These are phyloP conservation scores for Folsomia candida DNA, from an alignment of 2,888 invertebrate species.

Conservation along the genomic window DNA sequence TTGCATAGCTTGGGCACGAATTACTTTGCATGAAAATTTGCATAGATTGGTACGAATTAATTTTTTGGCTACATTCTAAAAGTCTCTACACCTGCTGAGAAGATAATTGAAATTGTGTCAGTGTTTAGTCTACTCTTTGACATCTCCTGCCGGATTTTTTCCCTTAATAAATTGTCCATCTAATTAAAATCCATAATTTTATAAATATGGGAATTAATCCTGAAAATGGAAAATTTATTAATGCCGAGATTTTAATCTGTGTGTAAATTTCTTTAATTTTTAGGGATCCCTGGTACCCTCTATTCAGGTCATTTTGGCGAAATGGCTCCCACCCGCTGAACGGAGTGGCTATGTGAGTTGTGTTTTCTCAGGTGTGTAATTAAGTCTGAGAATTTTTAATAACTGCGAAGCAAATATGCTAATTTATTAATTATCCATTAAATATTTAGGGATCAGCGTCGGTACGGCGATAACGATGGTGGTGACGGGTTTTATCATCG, in stretches of 20 bases:
- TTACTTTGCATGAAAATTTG: too few species aligned
- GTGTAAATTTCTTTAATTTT: neutral
- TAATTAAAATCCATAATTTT: too few species aligned
- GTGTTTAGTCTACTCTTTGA: too few species aligned
- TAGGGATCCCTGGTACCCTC: conserved; percentile 43
- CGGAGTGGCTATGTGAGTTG: conserved; percentile 50
- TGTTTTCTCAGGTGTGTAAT: conserved; percentile 50
- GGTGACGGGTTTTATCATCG: conserved; percentile 77
- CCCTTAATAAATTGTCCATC: too few species aligned
- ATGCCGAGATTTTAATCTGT: neutral
- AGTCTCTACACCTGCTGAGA: too few species aligned
- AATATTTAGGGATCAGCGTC: conserved; percentile 72
- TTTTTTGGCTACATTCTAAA: too few species aligned
- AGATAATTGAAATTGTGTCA: too few species aligned
- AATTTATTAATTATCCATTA: conserved; percentile 21
- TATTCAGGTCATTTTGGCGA: conserved; percentile 52
- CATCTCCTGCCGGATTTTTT: too few species aligned
- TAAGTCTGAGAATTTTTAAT: too few species aligned
- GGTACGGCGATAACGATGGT: conserved; percentile 85
- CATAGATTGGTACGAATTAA: too few species aligned
- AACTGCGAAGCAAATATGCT: too few species aligned
- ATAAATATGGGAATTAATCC: neutral
- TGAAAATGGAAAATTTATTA: neutral
- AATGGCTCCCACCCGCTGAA: conserved; percentile 53
- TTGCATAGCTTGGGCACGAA: too few species aligned